Evolutionary conservation across 35 echinoderm and acorn worm species (phyloP), one percentile per base, ranked within the genome.

Genomic region (Acanthaster planci): DNA sequence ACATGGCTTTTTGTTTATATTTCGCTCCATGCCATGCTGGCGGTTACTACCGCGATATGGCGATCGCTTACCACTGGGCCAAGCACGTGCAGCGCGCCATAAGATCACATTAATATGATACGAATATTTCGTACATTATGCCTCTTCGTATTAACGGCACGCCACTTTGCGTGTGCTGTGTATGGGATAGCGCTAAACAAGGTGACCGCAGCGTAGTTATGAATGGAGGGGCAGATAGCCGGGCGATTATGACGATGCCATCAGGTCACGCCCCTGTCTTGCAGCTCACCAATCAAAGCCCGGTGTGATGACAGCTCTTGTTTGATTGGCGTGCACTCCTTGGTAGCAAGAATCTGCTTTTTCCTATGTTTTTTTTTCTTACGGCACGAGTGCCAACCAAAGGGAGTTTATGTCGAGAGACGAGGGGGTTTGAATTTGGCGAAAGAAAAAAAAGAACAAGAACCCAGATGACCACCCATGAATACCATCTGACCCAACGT

Each of bases 61-160:
- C 64, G 64, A 72, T 7, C 22, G 10, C 21, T 72, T 31, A 67
- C 60, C 60, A 67, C 60, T 67, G 10, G 15, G 60, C 15, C 64
- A 29, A 72, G 30, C 64, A 72, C 64, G 64, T 72, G 64, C 64
- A 26, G 8, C 64, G 29, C 26, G 64, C 19, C 23, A 21, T 72
- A 72, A 72, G 64, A 72, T 35, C 64, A 72, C 64, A 72, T 72
- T 72, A 72, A 72, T 72, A 72, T 72, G 64, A 72, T 72, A 72
- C 64, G 64, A 72, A 72, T 72, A 72, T 72, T 72, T 72, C 21
- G 64, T 72, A 72, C 30, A 72, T 72, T 72, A 72, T 72, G 64
- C 34, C 64, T 34, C 64, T 12, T 35, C 8, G 64, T 72, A 72
- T 72, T 31, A 47, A 47, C 12, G 42, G 42, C 42, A 47, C 12